Evolutionary conservation across 2,888 invertebrate genomes (phyloP).

Genomic region (Asteroscopus sphinx): DNA sequence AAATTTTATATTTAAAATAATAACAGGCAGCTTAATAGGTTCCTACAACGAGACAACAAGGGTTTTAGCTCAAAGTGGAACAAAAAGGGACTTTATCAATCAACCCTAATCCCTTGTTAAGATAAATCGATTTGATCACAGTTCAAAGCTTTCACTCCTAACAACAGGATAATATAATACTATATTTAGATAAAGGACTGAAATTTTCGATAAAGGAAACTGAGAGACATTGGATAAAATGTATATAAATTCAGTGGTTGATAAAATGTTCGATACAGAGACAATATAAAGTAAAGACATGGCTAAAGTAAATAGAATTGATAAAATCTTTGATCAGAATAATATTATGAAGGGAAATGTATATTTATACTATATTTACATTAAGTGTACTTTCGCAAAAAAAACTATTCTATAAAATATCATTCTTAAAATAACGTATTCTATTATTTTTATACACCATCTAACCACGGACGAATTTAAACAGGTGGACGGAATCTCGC

Average conservation of each 20-base stretch:
- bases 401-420: no score
- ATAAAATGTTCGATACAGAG: neutral
- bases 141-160: slow-evolving; percentile 20
- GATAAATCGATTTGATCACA: slow-evolving; percentile 39
- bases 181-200: neutral
- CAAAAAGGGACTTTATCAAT: slow-evolving; percentile 45
- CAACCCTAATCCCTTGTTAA: slow-evolving; percentile 34
- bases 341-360: no score
- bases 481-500: no score
- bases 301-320: no score
- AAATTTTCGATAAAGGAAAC: slow-evolving; percentile 1
- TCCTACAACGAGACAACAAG: slow-evolving; percentile 18
- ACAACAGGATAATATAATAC: slow-evolving; percentile 2
- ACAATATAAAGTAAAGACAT: no score
- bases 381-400: no score
- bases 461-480: no score
- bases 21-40: slow-evolving; percentile 12
- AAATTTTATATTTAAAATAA: neutral
- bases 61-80: slow-evolving; percentile 24
- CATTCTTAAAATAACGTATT: no score
- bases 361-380: no score
- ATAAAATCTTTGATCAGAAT: no score
- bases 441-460: no score
- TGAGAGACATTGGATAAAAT: neutral
- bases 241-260: neutral